Base-by-base conservation (phyloP, 1,140 invertebrate genomes). In the Drosophila pachea region DNA sequence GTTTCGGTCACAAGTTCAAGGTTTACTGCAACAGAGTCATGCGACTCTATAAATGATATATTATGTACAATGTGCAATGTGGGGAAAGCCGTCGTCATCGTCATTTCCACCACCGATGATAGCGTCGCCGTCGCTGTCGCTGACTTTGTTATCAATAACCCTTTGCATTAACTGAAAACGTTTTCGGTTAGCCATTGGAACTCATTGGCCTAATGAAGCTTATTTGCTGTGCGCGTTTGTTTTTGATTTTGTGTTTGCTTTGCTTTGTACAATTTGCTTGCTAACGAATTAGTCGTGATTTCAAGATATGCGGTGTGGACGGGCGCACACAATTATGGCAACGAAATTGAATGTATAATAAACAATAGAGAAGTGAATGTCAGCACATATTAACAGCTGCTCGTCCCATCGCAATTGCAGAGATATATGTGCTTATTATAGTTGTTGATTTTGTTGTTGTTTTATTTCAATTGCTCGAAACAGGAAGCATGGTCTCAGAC, bases 401-500 rank as follows among this genome's bases (percentile, higher is more conserved):
- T 43, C 12, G 40, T 33, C 14, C 32, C 12, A 31, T n/a, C 4
- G 31, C 16, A 16, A 2, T 0, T 22, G 32, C 31, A 22, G 1
- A 22, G 22, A 22, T 53, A 67, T 40, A 22, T 22, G 22, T 22
- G 22, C 22, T 22, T 22, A 22, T 22, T 22, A 22, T 22, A 22
- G 22, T 52, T 38, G 50, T 53, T 53, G 36, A 40, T 55, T 43
- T 45, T 42, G 14, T 7, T 45, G 42, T 45, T 65, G 66, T 36
- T 42, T 40, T 55, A 16, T 53, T 64, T 56, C 8, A 22, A 22
- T 7, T 47, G 55, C n/a, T n/a, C 4, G 16, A 58, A 78, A 76
- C 65, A 88, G 87, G 79, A 84, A 78, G 64, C 77, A 38, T 88
- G 87, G 87, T 82, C 87, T 7, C 76, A 82, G 50, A 73, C 84